These are phyloP conservation scores for Tyria jacobaeae DNA, from an alignment of 2,888 invertebrate species.

Conservation along the genomic window DNA sequence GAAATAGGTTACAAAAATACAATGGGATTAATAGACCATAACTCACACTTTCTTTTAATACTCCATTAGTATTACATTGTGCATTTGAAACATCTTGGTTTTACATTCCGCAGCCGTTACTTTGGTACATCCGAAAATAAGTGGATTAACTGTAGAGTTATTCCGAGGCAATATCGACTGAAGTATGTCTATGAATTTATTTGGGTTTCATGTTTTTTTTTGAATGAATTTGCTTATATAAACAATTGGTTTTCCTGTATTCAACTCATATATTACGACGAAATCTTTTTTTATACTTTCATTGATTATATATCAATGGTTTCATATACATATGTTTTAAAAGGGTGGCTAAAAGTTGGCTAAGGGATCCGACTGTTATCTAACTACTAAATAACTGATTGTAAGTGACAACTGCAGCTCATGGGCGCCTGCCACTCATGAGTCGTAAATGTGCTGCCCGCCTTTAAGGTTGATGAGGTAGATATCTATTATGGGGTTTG, in stretches of 20 bases:
- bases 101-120: conserved; percentile 14
- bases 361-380: too few relatives aligned
- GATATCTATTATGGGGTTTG: neutral
- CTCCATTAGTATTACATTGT: conserved; percentile 16
- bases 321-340: neutral
- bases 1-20: conserved; percentile 36
- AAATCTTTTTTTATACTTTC: neutral
- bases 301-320: too few relatives aligned
- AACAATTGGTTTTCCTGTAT: neutral
- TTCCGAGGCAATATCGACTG: conserved; percentile 1
- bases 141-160: conserved; percentile 21
- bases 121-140: conserved; percentile 27
- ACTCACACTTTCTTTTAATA: conserved; percentile 41
- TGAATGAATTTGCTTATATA: neutral
- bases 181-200: neutral
- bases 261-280: neutral
- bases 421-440: too few relatives aligned
- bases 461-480: too few relatives aligned
- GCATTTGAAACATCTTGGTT: conserved; percentile 17
- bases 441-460: too few relatives aligned
- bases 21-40: conserved; percentile 43
- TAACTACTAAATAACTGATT: too few relatives aligned
- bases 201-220: neutral
- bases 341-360: too few relatives aligned
- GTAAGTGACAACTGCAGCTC: too few relatives aligned